phyloP scores from a whole-genome alignment of 2,113 vertebrate genomes.

The Todiramphus saurophagus region DNA sequence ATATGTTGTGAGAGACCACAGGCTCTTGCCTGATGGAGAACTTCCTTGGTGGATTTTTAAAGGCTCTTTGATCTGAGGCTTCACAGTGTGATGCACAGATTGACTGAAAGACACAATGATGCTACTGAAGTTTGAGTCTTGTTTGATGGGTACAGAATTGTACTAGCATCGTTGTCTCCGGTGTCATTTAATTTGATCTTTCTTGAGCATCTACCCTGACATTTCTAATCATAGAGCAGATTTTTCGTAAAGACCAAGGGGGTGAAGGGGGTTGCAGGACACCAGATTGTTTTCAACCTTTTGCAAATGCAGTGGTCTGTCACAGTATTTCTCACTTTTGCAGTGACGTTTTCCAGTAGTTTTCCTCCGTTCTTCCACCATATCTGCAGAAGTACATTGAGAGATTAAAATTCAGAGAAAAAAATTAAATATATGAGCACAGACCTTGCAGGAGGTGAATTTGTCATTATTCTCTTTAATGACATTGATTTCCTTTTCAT shows the following conservation, averaged over 20 bases:
- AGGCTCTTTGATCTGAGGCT: neutral
- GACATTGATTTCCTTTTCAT: conserved; percentile 71
- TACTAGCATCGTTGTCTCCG: neutral
- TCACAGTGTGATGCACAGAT: neutral
- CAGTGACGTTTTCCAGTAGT: neutral
- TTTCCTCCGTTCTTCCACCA: neutral
- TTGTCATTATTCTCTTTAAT: conserved; percentile 69
- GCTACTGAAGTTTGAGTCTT: neutral
- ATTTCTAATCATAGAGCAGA: neutral
- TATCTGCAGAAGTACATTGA: neutral
- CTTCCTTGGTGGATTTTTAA: neutral
- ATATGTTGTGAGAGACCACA: neutral
- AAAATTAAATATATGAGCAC: neutral
- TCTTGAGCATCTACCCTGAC: neutral
- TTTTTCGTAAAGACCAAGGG: neutral
- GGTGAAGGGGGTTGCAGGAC: neutral
- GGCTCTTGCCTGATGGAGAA: neutral
- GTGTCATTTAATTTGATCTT: neutral
- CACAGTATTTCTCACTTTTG: neutral
- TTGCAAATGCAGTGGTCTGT: neutral
- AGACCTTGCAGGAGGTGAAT: conserved; percentile 51
- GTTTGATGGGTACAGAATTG: neutral
- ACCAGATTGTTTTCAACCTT: neutral
- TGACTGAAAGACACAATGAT: neutral
- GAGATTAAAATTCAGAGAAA: conserved; percentile 14